A percentile compares a stretch with the other conserved stretches of the same genome.
Evolutionary conservation across 1,140 invertebrate genomes (phyloP).

Genomic region (Propsilocerus akamusi): DNA sequence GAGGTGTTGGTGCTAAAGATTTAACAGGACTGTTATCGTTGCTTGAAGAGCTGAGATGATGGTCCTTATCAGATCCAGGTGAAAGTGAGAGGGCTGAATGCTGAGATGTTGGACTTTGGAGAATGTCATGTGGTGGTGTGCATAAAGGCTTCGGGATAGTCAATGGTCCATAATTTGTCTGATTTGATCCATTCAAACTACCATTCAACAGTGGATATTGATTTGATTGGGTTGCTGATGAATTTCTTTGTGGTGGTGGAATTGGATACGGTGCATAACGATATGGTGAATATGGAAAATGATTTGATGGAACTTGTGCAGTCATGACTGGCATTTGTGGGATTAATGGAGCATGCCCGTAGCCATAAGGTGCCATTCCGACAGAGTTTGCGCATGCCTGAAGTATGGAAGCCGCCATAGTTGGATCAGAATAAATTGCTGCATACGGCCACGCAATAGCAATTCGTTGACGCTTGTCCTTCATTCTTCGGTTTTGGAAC

Average conservation of each 20-base stretch:
- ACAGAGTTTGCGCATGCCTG: constrained; percentile 64
- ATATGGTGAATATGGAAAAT: constrained; percentile 24
- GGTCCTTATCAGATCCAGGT: constrained; percentile 22
- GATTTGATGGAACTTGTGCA: constrained; percentile 23
- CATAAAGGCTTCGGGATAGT: constrained; percentile 15
- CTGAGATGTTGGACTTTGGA: constrained; percentile 21
- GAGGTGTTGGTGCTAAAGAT: constrained; percentile 8
- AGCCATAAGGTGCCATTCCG: constrained; percentile 31
- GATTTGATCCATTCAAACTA: constrained; percentile 8
- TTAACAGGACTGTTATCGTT: constrained; percentile 9
- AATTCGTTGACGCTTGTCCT: constrained; percentile 88
- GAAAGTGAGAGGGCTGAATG: constrained; percentile 21
- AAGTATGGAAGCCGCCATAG: constrained; percentile 75
- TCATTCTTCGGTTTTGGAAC: constrained; percentile 99
- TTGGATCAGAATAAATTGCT: constrained; percentile 79
- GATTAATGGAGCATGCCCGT: constrained; percentile 30
- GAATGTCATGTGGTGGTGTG: constrained; percentile 19
- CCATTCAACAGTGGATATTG: constrained; percentile 6
- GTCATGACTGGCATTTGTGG: constrained; percentile 27
- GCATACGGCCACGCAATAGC: constrained; percentile 88
- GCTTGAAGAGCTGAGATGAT: constrained; percentile 12
- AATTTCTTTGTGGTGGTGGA: constrained; percentile 15
- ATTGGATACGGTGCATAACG: constrained; percentile 26
- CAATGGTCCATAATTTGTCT: constrained; percentile 4
- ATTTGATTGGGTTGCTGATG: constrained; percentile 14